Conservation (phyloP, 2,797 vertebrate genomes). For the Eremophila alpestris region DNA sequence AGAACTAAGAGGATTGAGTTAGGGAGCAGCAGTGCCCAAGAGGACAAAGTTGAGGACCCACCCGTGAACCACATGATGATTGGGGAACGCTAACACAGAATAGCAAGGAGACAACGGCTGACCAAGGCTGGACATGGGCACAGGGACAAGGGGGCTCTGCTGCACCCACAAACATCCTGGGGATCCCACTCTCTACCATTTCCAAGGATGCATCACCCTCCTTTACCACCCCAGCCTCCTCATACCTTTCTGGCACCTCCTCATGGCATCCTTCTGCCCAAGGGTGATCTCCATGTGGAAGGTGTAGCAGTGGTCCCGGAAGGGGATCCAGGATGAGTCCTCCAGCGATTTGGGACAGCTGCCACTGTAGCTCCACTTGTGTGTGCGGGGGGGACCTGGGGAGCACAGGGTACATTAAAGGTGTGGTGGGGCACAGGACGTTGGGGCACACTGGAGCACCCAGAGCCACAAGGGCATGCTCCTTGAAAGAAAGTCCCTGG, state of each 20-base stretch:
- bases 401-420: neutral
- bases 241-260: constrained; percentile 87
- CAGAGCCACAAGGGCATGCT: neutral
- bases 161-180: neutral
- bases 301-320: constrained; percentile 92
- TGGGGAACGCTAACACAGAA: neutral
- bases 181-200: neutral
- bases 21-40: neutral
- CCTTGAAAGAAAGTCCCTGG: neutral
- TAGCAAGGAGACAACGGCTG: neutral
- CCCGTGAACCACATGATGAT: rapidly evolving
- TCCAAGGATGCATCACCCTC: neutral
- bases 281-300: constrained; percentile 90
- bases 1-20: neutral
- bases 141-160: neutral
- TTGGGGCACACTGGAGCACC: rapidly evolving
- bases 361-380: constrained; percentile 84
- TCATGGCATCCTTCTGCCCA: constrained; percentile 86
- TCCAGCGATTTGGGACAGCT: constrained; percentile 86
- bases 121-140: rapidly evolving
- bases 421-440: neutral
- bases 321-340: constrained; percentile 90
- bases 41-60: neutral
- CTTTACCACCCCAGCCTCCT: neutral
- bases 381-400: constrained; percentile 60